These are phyloP conservation scores for Myrmophylax atrothorax DNA, from an alignment of 2,113 vertebrate genomes.

Conservation along the genomic window DNA sequence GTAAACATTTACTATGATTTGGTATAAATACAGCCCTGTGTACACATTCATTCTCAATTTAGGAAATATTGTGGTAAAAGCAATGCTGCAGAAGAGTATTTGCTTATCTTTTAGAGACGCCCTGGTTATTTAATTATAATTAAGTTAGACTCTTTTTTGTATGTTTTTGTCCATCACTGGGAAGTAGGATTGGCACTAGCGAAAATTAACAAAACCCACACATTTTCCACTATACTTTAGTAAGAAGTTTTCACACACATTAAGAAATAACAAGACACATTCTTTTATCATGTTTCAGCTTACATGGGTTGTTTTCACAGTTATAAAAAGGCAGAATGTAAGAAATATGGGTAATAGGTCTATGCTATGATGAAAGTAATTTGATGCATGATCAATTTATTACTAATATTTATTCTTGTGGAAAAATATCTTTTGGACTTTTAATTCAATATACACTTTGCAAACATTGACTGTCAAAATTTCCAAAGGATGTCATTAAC, in stretches of 20 bases:
- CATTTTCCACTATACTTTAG: not conserved
- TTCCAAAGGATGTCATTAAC: not conserved
- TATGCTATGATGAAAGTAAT: not conserved
- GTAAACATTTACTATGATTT: not conserved
- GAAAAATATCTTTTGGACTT: not conserved
- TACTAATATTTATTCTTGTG: not conserved
- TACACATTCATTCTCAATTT: conserved; percentile 14
- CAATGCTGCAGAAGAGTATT: conserved; percentile 24
- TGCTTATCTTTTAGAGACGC: conserved; percentile 32
- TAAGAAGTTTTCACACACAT: not conserved
- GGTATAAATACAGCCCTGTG: not conserved
- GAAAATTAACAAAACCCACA: conserved; percentile 39
- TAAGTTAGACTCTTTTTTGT: conserved; percentile 8
- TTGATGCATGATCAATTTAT: not conserved
- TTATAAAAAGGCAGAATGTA: not conserved
- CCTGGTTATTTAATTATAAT: conserved; percentile 40
- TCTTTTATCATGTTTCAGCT: not conserved
- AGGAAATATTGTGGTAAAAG: conserved; percentile 31
- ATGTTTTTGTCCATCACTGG: not conserved
- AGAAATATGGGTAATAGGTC: not conserved
- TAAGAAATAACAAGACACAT: not conserved
- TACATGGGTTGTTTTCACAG: not conserved
- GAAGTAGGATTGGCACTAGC: not conserved
- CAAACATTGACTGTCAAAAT: not conserved
- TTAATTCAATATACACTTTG: not conserved